Base-by-base conservation (phyloP, 2,888 invertebrate species). In the Epiperipatus broadwayi region DNA sequence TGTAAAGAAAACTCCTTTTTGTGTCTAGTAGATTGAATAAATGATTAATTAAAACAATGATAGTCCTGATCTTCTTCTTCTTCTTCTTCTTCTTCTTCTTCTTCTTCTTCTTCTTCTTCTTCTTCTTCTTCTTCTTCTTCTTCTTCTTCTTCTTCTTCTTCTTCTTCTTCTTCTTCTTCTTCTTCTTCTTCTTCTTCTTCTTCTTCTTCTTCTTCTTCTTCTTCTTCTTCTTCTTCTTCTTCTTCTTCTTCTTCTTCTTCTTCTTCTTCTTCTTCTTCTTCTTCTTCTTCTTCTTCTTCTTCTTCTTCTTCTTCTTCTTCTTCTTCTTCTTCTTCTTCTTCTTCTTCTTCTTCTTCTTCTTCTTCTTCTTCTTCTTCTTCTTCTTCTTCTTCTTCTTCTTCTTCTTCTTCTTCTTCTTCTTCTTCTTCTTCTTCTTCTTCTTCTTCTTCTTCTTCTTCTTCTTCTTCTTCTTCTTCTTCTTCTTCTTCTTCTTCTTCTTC, bases 71-170 rank as follows among this genome's bases (percentile, higher is more conserved):
- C 14, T 30, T 30, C 31, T 30, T 10, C 14, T 30, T 10, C 31
- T 30, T 10, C 31, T 30, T 10, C 31, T 30, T 10, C 31, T 30
- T 10, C 31, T 30, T 10, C 31, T 30, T 10, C 31, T 30, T 10
- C 31, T 30, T 10, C 31, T 30, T 10, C 31, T 30, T 10, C 31
- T 30, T 10, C 31, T 30, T 10, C 31, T 30, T 10, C 31, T 30
- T 10, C 31, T 30, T 10, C 31, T 30, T 10, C 31, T 30, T 10
- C 31, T 30, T 10, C 31, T 30, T 10, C 31, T 30, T 10, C 31
- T 30, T 10, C 31, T 30, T 10, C 31, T 30, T 10, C 31, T 30
- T 10, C 31, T 30, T 10, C 31, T 30, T 10, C 31, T 30, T 10
- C 31, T 30, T 10, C 31, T 30, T 10, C 31, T 30, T 10, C 31